Evolutionary conservation across 2,797 vertebrate species (phyloP), one percentile per base, ranked within the genome.

Genomic region (Stomatorhinus walkeri): DNA sequence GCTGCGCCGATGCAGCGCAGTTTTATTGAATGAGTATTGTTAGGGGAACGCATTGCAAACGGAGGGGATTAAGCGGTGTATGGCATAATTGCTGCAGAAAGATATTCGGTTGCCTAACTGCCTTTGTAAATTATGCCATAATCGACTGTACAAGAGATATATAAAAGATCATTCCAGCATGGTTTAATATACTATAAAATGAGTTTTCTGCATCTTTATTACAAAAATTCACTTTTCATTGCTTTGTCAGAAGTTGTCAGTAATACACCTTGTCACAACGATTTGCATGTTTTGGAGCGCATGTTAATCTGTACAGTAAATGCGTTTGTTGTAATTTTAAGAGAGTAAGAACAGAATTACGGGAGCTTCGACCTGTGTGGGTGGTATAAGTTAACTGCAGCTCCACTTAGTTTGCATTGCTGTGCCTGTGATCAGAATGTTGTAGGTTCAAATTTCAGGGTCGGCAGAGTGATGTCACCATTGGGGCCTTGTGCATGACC

Each of bases 11-110:
- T 28, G 40, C 14, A 49, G 16, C 12, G 22, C n/a, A 68, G 40
- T 85, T 84, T 89, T 51, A 89, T 52, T 40, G 28, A 89, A 56
- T 64, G 16, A 64, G 59, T 76, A 6, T 36, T 54, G 28, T 36
- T 86, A 54, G 59, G 68, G 61, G 59, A 49, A 76, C 24, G 83
- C 32, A 24, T 36, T 32, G 48, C 46, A 12, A 28, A 51, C 19
- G 28, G 49, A 56, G 56, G 83, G 22, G 28, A 54, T 89, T 52
- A 89, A 22, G 28, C 81, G 22, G 32, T 24, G 19, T 40, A 36
- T 86, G 28, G 54, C 6, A 64, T 7, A n/a, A 72, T 86, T 76
- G 22, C 22, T 22, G 24, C 22, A 85, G 81, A 48, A 48, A 49
- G 16, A 79, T 79, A 43, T 68, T 40, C 72, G 36, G 32, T 40